Conservation (phyloP, 1,140 invertebrate genomes). For the Anoplophora glabripennis region DNA sequence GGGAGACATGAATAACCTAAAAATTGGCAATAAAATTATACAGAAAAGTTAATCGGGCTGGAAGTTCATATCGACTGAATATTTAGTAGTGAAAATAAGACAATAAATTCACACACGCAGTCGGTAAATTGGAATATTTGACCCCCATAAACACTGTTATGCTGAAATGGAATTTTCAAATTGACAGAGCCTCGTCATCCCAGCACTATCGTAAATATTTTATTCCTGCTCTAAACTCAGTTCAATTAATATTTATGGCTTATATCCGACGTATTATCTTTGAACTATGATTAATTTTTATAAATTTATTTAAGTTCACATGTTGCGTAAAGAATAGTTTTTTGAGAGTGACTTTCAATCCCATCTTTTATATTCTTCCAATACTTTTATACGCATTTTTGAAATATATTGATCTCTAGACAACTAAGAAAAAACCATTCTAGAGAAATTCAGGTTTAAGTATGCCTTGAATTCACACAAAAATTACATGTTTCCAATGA, state of each 20-base stretch:
- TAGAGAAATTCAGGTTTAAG: too few species aligned
- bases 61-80: conserved; percentile 42
- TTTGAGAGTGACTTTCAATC: too few species aligned
- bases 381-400: too few species aligned
- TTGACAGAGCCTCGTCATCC: conserved; percentile 31
- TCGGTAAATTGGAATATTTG: conserved; percentile 47
- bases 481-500: too few species aligned
- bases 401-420: too few species aligned
- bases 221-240: background rate
- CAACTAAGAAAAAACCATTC: too few species aligned
- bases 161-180: conserved; percentile 40
- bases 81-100: conserved; percentile 45
- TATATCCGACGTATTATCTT: too few species aligned
- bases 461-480: too few species aligned
- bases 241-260: conserved; percentile 15
- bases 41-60: conserved; percentile 41
- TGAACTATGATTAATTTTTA: too few species aligned
- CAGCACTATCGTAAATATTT: conserved; percentile 12
- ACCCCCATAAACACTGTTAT: conserved; percentile 45
- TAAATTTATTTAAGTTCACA: too few species aligned
- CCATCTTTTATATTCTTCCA: too few species aligned
- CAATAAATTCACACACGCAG: conserved; percentile 41
- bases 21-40: conserved; percentile 45
- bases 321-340: too few species aligned
- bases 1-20: conserved; percentile 36